phyloP scores from a whole-genome alignment of 2,888 invertebrate species.

The Rhorus exstirpatorius region DNA sequence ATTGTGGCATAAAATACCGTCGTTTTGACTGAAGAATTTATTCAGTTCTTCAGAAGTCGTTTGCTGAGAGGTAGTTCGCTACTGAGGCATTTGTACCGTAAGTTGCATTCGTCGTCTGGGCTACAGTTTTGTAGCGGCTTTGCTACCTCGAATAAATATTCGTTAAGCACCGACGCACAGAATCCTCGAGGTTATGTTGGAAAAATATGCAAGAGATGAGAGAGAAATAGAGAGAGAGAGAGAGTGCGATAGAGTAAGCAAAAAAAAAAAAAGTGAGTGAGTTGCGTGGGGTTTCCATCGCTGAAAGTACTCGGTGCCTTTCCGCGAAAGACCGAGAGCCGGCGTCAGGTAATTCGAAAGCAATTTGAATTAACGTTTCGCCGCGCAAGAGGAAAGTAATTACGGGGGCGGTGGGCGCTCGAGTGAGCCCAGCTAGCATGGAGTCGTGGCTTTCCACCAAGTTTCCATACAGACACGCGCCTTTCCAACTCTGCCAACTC shows the following conservation, averaged over 20 bases:
- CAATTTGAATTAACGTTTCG: constrained; percentile 83
- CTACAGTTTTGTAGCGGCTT: constrained; percentile 31
- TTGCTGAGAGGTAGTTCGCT: not conserved
- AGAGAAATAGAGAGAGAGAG: constrained; percentile 15
- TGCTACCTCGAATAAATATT: constrained; percentile 45
- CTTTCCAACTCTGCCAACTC: constrained; percentile 66
- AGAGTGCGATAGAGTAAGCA: constrained; percentile 3
- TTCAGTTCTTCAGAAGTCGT: constrained; percentile 38
- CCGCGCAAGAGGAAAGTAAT: constrained; percentile 82
- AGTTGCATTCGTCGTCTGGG: constrained; percentile 63
- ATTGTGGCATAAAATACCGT: too few relatives aligned
- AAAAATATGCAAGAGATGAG: constrained; percentile 28
- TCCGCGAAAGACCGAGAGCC: constrained; percentile 62
- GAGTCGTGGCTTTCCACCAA: constrained; percentile 64
- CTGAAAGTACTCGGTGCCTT: constrained; percentile 60
- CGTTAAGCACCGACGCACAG: constrained; percentile 46
- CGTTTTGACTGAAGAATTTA: constrained; percentile 28
- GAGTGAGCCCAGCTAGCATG: constrained; percentile 56
- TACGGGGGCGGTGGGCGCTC: constrained; percentile 77
- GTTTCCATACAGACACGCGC: constrained; percentile 70
- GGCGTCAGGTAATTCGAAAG: constrained; percentile 82
- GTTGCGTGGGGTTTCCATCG: constrained; percentile 47
- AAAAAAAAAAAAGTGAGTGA: constrained; percentile 36
- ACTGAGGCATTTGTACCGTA: constrained; percentile 7
- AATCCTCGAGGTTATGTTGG: constrained; percentile 46